phyloP scores from a whole-genome alignment of 2,113 vertebrate genomes.

The Tachysurus vachellii region DNA sequence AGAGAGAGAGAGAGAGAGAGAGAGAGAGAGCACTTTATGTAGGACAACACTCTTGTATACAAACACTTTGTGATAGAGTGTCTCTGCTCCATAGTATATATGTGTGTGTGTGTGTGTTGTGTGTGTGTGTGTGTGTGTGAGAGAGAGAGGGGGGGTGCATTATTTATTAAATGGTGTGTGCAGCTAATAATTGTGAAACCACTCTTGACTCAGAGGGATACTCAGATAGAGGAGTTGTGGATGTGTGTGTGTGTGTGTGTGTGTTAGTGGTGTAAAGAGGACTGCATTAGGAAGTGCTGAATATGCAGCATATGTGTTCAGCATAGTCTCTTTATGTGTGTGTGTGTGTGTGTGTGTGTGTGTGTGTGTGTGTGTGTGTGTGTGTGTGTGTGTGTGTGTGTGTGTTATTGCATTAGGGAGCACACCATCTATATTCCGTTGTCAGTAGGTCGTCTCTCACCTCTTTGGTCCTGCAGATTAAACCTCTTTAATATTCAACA shows the following conservation, averaged over 20 bases:
- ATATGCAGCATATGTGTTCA: constrained; percentile 13
- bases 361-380: neutral
- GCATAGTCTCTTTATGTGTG: neutral
- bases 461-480: constrained; percentile 37
- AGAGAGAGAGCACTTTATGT: neutral
- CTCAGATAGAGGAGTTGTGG: neutral
- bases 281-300: constrained; percentile 19
- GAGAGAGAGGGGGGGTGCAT: constrained; percentile 3
- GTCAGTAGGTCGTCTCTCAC: constrained; percentile 50
- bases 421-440: constrained; percentile 32
- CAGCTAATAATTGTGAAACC: constrained; percentile 6
- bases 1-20: too few species aligned
- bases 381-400: constrained; percentile 6
- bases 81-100: neutral
- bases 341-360: too few species aligned
- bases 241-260: neutral
- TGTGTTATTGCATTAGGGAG: neutral
- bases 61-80: neutral
- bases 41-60: neutral
- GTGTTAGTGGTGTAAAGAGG: constrained; percentile 3
- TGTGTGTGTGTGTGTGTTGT: constrained; percentile 18
- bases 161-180: constrained; percentile 13
- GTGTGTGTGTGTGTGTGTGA: neutral
- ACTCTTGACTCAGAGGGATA: constrained; percentile 12
- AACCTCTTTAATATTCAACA: constrained; percentile 54